A percentile compares a stretch with the other conserved stretches of the same genome.
Evolutionary conservation across 2,113 vertebrate species (phyloP).

Genomic region (Ictalurus furcatus): DNA sequence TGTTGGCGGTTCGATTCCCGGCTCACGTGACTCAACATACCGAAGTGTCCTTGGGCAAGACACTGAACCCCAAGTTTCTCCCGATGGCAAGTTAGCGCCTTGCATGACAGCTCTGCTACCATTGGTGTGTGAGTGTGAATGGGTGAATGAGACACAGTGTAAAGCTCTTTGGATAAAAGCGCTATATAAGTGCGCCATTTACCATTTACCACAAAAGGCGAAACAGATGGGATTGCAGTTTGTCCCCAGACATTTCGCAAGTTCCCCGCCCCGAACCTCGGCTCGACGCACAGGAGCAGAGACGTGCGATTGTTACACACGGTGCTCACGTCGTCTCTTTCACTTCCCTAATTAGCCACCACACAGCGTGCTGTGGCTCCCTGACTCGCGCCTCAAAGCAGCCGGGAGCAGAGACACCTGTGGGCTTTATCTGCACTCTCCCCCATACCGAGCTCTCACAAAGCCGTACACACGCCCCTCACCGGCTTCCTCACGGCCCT

Average conservation of each 20-base stretch:
- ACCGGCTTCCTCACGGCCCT: background rate
- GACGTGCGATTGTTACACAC: constrained; percentile 30
- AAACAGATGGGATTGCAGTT: constrained; percentile 50
- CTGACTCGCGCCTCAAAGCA: constrained; percentile 42
- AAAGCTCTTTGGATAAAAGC: too few species aligned
- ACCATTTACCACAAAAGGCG: constrained; percentile 21
- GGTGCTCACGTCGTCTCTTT: constrained; percentile 9
- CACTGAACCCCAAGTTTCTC: too few species aligned
- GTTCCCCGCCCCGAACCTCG: constrained; percentile 28
- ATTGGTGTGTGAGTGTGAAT: too few species aligned
- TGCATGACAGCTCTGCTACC: too few species aligned
- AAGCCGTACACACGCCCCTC: constrained; percentile 42
- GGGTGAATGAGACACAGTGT: too few species aligned
- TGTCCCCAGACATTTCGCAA: constrained; percentile 31
- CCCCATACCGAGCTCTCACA: constrained; percentile 33
- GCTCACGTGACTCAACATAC: too few species aligned
- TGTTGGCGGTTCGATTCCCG: too few species aligned
- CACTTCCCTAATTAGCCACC: constrained; percentile 37
- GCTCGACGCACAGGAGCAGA: background rate
- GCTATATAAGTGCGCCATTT: too few species aligned
- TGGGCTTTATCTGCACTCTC: constrained; percentile 28
- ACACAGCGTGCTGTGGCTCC: constrained; percentile 6
- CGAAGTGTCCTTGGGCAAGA: too few species aligned
- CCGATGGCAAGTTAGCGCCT: too few species aligned
- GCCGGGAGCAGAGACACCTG: constrained; percentile 38